These are phyloP conservation scores for Emydoidea blandingii DNA, from an alignment of 2,797 vertebrate genomes.

Conservation along the genomic window DNA sequence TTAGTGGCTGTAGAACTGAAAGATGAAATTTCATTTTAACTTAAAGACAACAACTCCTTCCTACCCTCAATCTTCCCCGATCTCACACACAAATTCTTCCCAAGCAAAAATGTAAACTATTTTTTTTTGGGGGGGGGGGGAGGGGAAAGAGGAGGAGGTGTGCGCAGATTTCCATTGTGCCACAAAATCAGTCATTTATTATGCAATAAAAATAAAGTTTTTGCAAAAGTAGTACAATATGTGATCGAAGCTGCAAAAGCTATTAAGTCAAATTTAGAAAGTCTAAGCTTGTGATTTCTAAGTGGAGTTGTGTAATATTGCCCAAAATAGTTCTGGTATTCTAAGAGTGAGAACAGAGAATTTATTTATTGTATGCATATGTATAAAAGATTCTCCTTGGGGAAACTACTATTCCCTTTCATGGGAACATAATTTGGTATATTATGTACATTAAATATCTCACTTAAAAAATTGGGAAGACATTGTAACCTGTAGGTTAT, in stretches of 20 bases:
- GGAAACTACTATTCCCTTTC: conserved; percentile 15
- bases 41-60: background rate
- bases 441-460: background rate
- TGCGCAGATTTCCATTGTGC: background rate
- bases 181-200: conserved; percentile 58
- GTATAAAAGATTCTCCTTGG: conserved; percentile 33
- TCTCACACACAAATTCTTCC: background rate
- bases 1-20: conserved; percentile 43
- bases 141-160: background rate
- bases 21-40: conserved; percentile 34
- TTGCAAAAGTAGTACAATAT: conserved; percentile 57
- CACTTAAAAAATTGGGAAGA: conserved; percentile 63
- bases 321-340: conserved; percentile 58
- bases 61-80: background rate
- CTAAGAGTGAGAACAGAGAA: conserved; percentile 53
- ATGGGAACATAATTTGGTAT: background rate
- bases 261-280: conserved; percentile 78
- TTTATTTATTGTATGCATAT: conserved; percentile 48
- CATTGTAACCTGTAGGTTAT: conserved; percentile 38
- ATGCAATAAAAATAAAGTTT: conserved; percentile 67
- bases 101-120: conserved; percentile 21
- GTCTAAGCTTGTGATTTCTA: conserved; percentile 75
- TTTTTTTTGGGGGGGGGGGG: accelerated
- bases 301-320: conserved; percentile 62
- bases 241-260: conserved; percentile 67